phyloP scores from a whole-genome alignment of 2,113 vertebrate species.

The Suricata suricatta region DNA sequence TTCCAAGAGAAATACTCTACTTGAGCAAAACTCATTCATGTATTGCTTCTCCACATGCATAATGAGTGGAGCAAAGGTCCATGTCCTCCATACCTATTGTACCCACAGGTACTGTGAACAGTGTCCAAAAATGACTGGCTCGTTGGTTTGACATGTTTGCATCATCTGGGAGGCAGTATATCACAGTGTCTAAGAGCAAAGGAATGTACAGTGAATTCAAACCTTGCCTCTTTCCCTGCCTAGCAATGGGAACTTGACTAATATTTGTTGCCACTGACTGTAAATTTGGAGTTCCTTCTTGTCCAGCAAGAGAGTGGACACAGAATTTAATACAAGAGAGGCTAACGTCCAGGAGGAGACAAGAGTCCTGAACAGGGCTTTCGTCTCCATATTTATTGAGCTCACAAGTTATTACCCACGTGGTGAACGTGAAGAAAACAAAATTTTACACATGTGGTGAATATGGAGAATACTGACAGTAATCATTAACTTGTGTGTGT shows the following conservation, averaged over 20 bases:
- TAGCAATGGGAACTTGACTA: background rate
- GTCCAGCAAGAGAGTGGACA: no score
- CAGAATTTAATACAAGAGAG: no score
- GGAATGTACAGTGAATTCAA: background rate
- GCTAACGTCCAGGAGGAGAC: no score
- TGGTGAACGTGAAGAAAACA: no score
- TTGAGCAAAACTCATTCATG: background rate
- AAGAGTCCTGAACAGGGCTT: no score
- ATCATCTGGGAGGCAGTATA: background rate
- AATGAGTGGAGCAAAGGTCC: background rate
- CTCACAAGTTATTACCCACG: no score
- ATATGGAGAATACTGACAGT: no score
- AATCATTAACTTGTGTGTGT: no score
- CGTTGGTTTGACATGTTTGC: background rate
- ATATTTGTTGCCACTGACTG: background rate
- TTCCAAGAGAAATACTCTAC: background rate
- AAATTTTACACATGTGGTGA: no score
- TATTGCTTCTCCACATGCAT: background rate
- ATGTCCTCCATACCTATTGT: background rate
- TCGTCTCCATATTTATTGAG: no score
- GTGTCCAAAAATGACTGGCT: background rate
- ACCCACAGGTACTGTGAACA: background rate
- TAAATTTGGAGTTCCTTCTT: no score
- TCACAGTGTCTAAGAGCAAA: background rate
- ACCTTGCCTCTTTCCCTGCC: background rate